phyloP scores from a whole-genome alignment of 2,888 invertebrate genomes.

The Drosophila percnosoma region DNA sequence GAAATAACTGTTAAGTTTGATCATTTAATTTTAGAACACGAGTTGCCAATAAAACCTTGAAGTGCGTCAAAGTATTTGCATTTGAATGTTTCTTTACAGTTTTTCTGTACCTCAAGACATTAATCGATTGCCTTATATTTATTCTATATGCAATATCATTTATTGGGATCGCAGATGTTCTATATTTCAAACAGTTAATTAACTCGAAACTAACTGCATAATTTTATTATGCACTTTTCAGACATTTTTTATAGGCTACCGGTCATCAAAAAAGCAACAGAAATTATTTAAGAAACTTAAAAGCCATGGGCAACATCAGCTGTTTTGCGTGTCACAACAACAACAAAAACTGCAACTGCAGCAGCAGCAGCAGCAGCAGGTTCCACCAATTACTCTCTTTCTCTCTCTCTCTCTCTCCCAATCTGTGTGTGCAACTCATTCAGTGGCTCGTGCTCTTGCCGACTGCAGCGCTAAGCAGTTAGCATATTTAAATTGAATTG shows the following conservation, averaged over 20 bases:
- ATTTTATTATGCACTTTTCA: too few species aligned
- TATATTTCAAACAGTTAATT: neutral
- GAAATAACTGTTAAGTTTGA: too few species aligned
- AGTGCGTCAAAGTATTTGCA: neutral
- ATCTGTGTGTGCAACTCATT: conserved; percentile 14
- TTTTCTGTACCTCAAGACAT: neutral
- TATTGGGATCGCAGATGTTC: neutral
- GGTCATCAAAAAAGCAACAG: conserved; percentile 14
- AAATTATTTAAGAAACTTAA: conserved; percentile 22
- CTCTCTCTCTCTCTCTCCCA: conserved; percentile 2
- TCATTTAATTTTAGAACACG: too few species aligned
- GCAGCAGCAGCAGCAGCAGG: conserved; percentile 32
- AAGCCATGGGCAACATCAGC: conserved; percentile 46
- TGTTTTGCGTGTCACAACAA: conserved; percentile 30
- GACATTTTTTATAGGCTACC: conserved; percentile 2
- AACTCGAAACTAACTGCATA: neutral
- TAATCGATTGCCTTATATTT: neutral
- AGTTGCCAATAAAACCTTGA: too few species aligned
- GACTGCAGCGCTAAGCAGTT: conserved; percentile 13
- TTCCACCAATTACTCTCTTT: conserved; percentile 26
- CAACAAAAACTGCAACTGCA: conserved; percentile 28
- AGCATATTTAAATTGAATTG: conserved; percentile 31
- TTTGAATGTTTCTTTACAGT: neutral
- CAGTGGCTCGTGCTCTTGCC: conserved; percentile 6
- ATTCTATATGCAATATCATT: neutral